Evolutionary conservation across 2,113 vertebrate genomes (phyloP), one percentile per base, ranked within the genome.

Genomic region (Seriola dumerili): DNA sequence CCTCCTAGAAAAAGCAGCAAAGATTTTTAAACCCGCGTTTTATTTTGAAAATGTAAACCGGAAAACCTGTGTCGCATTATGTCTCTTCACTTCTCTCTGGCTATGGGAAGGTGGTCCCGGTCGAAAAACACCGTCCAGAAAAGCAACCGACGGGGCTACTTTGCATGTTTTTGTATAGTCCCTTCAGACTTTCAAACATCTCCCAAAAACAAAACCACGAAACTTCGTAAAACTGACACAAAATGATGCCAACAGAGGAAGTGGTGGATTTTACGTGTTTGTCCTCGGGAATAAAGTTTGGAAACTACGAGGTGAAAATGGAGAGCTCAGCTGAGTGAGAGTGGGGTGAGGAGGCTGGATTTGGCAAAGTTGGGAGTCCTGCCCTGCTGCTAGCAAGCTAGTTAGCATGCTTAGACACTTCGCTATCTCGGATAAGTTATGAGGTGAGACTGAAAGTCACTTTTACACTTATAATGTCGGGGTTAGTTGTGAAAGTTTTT

Each of bases 261-360:
- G 54, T 4, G 61, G 17, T 2, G 71, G 58, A 16, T 72, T 66
- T 14, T 42, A 50, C 40, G 23, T 52, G 73, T 84, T 78, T 71
- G 72, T 72, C 46, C 11, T 70, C 54, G 59, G 87, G 84, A 77
- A 63, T 65, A 78, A 91, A 92, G 89, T 93, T 91, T 67, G 68
- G 83, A 91, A 89, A 93, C 40, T 85, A 50, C 68, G 79, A 69
- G 81, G 67, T 90, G 91, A 93, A 95, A 95, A 93, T 92, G 94
- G 93, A 94, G 95, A 93, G 92, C 87, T 88, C 89, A 93, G 94
- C 93, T 93, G 95, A 92, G 93, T 88, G 92, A 93, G 88, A 93
- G 92, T 92, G 94, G 92, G 89, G 91, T 92, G 94, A 93, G 93
- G 94, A 95, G 94, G 92, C 90, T 92, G 94, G 92, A 48, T 89